Evolutionary conservation across 2,113 vertebrate species (phyloP), one percentile per base, ranked within the genome.

Genomic region (Python bivittatus): DNA sequence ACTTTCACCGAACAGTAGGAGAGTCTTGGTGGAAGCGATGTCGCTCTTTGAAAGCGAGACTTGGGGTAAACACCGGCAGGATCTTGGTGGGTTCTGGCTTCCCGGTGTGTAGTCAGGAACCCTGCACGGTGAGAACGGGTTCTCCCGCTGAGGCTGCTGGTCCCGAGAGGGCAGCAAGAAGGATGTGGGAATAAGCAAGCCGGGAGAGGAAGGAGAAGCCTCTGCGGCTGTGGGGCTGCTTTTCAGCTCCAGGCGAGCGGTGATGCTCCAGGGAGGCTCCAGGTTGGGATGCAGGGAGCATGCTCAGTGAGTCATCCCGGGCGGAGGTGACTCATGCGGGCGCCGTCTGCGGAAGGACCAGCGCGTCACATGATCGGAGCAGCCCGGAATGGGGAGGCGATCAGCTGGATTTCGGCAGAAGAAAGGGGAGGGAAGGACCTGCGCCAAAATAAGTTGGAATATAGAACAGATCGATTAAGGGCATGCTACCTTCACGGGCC

Each of bases 291-390:
- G 93, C 94, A 27, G 96, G 93, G 91, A 88, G 96, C 95, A 97
- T 95, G 96, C 96, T 96, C 96, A 92, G 88, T 94, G 58, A 13
- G 10, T 84, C 0, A 11, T 0, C 88, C 84, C 27, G 10, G 83
- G 83, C 1, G 8, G 17, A 58, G 0, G 9, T 0, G 0, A 91
- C 60, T 20, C 88, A 84, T 17, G 97, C 97, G 98, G 97, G 97
- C 97, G 97, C 95, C 94, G 94, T 95, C 89, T 93, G 93, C 95
- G 88, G 97, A 95, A 93, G 94, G 64, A 57, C 83, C 3, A 92
- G 48, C 93, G 93, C 96, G 96, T 97, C 97, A 97, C 93, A 93
- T 97, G 97, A 95, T 42, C n/a, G 7, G 94, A 7, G 0, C 61
- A 11, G 29, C 53, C 93, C 86, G 3, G 52, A 92, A 89, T 52